Conservation (phyloP, 2,113 vertebrate genomes). For the Nicator chloris region DNA sequence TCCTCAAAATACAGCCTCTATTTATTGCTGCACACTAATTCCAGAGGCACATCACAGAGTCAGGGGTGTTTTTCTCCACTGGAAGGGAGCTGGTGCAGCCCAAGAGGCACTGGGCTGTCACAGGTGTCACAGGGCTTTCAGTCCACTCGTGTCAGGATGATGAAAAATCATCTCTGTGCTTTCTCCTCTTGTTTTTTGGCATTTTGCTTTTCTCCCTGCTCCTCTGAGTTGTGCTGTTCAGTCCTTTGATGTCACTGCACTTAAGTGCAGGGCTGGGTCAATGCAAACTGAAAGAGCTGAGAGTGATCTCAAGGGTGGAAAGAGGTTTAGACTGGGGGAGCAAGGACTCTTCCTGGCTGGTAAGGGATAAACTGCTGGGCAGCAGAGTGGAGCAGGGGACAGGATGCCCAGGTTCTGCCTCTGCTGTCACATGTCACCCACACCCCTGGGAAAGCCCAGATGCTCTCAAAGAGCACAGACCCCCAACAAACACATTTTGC, state of each 20-base stretch:
- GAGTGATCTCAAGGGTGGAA: not conserved
- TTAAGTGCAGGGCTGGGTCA: not conserved
- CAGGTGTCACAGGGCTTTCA: not conserved
- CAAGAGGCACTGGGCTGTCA: not conserved
- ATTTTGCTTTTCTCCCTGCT: not conserved
- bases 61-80: fast-evolving
- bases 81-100: not conserved
- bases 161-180: not conserved
- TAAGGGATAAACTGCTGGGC: not conserved
- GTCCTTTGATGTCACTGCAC: not conserved
- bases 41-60: not conserved
- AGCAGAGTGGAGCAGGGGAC: not conserved
- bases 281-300: not conserved
- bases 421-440: not conserved
- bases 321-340: not conserved
- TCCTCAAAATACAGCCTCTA: not conserved
- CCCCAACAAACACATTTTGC: not conserved
- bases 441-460: not conserved
- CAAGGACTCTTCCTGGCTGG: not conserved
- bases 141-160: not conserved
- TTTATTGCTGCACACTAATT: not conserved
- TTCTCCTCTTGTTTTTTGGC: not conserved
- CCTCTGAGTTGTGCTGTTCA: not conserved
- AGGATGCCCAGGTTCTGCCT: not conserved
- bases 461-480: not conserved